These are phyloP conservation scores for Lontra canadensis DNA, from an alignment of 2,113 vertebrate species.

Conservation along the genomic window DNA sequence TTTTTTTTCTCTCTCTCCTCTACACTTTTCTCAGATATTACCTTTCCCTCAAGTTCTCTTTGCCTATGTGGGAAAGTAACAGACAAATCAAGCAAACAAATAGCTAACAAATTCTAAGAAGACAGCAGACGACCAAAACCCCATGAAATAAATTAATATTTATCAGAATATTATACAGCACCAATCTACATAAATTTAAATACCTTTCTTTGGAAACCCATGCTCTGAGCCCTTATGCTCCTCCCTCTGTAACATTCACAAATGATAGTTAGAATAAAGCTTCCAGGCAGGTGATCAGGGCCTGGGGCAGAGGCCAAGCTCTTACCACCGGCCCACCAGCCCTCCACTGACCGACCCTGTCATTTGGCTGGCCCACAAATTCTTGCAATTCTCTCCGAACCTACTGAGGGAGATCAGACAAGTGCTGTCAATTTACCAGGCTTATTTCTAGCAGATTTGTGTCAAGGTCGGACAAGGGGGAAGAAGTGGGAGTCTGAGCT, in stretches of 20 bases:
- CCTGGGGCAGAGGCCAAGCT: neutral
- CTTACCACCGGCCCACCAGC: accelerated
- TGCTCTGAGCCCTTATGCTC: slow-evolving; percentile 29
- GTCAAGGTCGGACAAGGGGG: neutral
- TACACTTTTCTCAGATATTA: neutral
- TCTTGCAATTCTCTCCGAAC: neutral
- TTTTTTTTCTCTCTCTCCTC: neutral
- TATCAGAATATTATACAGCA: slow-evolving; percentile 78
- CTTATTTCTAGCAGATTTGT: neutral
- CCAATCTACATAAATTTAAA: slow-evolving; percentile 75
- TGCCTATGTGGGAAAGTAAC: neutral
- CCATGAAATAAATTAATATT: slow-evolving; percentile 81
- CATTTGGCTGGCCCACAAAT: neutral
- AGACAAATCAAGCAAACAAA: neutral
- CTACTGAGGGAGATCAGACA: neutral
- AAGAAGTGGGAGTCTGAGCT: neutral
- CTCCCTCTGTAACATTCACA: neutral
- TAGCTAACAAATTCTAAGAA: slow-evolving; percentile 26
- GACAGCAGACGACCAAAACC: slow-evolving; percentile 49
- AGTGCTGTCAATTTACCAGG: neutral
- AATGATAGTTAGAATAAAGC: neutral
- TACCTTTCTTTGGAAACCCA: slow-evolving; percentile 76
- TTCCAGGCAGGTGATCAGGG: neutral
- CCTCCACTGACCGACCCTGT: neutral
- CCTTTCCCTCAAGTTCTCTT: neutral